Percentiles rank a stretch among this genome's conserved stretches.
Conservation (phyloP, 1,140 invertebrate genomes). For the Listronotus bonariensis region DNA sequence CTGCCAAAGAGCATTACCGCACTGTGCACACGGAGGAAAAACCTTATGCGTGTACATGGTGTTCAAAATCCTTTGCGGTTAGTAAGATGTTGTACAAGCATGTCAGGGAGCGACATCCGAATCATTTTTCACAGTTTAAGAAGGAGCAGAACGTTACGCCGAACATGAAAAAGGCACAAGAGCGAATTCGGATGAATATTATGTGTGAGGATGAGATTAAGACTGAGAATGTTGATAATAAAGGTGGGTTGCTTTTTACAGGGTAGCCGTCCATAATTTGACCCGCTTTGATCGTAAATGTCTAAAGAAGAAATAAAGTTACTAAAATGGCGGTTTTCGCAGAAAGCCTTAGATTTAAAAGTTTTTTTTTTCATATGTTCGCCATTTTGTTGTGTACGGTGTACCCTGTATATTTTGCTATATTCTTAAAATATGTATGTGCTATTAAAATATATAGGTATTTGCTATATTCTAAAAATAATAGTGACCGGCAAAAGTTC, state of each 20-base stretch:
- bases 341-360: too few relatives aligned
- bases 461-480: too few relatives aligned
- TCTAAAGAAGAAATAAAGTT: too few relatives aligned
- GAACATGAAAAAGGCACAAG: constrained; percentile 36
- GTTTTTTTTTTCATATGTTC: neutral
- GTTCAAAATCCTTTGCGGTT: constrained; percentile 58
- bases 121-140: constrained; percentile 38
- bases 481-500: too few relatives aligned
- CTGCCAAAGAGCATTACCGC: constrained; percentile 59
- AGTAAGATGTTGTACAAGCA: constrained; percentile 49
- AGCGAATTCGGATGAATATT: constrained; percentile 18
- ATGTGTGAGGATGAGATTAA: constrained; percentile 16
- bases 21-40: constrained; percentile 59
- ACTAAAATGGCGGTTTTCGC: neutral
- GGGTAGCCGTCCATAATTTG: too few relatives aligned
- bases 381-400: too few relatives aligned
- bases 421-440: too few relatives aligned
- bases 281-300: too few relatives aligned
- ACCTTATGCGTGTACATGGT: constrained; percentile 59
- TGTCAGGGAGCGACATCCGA: constrained; percentile 44
- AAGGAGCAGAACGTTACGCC: constrained; percentile 28
- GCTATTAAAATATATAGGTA: too few relatives aligned
- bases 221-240: constrained; percentile 1
- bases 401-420: too few relatives aligned
- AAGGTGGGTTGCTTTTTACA: neutral